phyloP scores from a whole-genome alignment of 35 echinoderm and acorn worm genomes.

The Anneissia japonica region DNA sequence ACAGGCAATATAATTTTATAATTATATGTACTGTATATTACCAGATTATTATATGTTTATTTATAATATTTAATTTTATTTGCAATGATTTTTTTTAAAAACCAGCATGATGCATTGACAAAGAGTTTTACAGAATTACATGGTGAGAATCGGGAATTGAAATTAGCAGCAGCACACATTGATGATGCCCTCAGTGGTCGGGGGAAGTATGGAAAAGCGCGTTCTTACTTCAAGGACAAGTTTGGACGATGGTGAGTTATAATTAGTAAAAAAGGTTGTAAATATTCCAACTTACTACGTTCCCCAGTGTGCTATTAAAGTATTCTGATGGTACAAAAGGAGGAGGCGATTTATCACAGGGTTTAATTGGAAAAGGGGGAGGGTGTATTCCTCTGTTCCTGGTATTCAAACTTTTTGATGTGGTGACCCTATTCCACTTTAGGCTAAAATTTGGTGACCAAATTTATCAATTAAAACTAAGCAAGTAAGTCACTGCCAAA shows the following conservation, averaged over 20 bases:
- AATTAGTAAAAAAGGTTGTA: too few relatives aligned
- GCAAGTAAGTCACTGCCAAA: too few relatives aligned
- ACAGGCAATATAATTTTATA: too few relatives aligned
- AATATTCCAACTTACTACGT: too few relatives aligned
- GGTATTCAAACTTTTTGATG: not conserved
- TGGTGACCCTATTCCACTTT: too few relatives aligned
- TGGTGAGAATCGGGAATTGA: slow-evolving; percentile 80
- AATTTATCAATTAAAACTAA: too few relatives aligned
- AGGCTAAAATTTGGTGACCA: too few relatives aligned
- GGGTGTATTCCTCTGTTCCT: not conserved
- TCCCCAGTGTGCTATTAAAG: too few relatives aligned
- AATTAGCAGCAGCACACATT: slow-evolving; percentile 81
- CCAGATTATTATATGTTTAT: too few relatives aligned
- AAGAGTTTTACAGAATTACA: slow-evolving; percentile 79
- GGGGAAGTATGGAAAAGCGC: slow-evolving; percentile 88
- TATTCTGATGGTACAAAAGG: not conserved
- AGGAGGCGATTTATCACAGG: not conserved
- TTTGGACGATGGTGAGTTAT: slow-evolving; percentile 61
- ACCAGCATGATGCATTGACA: slow-evolving; percentile 72
- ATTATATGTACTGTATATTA: too few relatives aligned
- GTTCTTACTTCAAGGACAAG: slow-evolving; percentile 86
- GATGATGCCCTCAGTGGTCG: slow-evolving; percentile 97
- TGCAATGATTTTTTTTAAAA: not conserved
- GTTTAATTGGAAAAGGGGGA: not conserved
- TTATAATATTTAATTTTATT: too few relatives aligned